Conservation (phyloP, 2,113 vertebrate species). For the Saguinus midas region DNA sequence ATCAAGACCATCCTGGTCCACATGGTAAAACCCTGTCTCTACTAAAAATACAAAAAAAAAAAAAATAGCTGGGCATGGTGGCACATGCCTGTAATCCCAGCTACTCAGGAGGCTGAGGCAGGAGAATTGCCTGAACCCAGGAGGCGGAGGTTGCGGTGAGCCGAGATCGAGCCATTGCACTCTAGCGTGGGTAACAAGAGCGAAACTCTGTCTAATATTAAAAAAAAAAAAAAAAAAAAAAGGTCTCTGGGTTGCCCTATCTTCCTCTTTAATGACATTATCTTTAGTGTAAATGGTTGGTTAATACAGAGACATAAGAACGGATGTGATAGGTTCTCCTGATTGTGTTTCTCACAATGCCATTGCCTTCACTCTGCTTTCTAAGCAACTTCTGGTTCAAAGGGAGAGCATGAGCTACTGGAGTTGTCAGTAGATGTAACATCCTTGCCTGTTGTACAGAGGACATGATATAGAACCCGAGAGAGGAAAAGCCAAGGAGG, state of each 20-base stretch:
- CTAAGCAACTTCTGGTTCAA: not conserved
- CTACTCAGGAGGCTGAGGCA: too few species aligned
- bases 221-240: not conserved
- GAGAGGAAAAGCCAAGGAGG: not conserved
- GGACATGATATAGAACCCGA: not conserved
- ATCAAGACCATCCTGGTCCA: too few species aligned
- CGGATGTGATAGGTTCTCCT: not conserved
- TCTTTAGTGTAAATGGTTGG: not conserved
- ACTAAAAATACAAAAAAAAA: too few species aligned
- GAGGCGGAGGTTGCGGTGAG: too few species aligned
- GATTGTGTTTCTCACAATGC: not conserved
- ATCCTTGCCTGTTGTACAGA: not conserved
- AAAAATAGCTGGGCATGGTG: too few species aligned
- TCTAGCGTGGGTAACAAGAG: too few species aligned
- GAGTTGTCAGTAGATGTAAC: not conserved
- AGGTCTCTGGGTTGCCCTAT: not conserved
- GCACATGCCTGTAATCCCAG: too few species aligned
- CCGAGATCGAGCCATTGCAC: too few species aligned
- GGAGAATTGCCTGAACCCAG: too few species aligned
- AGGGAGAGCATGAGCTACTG: not conserved
- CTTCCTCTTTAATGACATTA: not conserved
- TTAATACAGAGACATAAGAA: not conserved
- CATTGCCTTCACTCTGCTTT: not conserved
- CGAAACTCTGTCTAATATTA: too few species aligned
- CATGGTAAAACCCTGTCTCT: too few species aligned